Conservation (phyloP, 30 jellyfish, hydroid and myxozoan genomes). For the Mastigias papua region DNA sequence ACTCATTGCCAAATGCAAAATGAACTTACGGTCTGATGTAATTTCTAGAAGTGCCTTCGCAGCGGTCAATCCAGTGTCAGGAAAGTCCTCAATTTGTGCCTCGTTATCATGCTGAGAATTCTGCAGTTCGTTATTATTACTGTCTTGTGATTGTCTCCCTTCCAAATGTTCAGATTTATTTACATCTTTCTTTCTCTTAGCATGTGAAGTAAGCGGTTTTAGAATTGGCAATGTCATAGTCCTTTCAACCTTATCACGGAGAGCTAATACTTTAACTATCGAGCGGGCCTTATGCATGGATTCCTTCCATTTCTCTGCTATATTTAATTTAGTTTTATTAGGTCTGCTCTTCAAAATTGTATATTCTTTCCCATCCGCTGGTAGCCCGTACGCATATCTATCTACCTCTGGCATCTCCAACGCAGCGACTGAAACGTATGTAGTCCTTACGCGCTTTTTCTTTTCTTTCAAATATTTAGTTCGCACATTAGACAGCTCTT, state of each 20-base stretch:
- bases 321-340: constrained; percentile 13
- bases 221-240: constrained; percentile 56
- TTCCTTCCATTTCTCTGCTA: constrained; percentile 55
- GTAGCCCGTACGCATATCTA: constrained; percentile 79
- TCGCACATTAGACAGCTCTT: constrained; percentile 60
- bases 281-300: constrained; percentile 59
- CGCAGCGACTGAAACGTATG: constrained; percentile 74
- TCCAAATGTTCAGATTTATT: background rate
- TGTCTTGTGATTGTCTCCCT: background rate
- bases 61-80: background rate
- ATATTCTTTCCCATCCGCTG: constrained; percentile 77
- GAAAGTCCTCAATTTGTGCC: background rate
- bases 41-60: background rate
- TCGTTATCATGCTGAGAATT: background rate
- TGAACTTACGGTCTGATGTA: constrained; percentile 23
- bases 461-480: constrained; percentile 59
- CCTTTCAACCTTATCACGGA: constrained; percentile 28
- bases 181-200: constrained; percentile 7
- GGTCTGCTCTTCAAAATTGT: constrained; percentile 15
- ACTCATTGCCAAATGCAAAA: background rate
- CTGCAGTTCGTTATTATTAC: background rate
- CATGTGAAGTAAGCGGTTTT: constrained; percentile 57
- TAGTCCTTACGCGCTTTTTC: constrained; percentile 58
- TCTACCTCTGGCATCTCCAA: constrained; percentile 78
- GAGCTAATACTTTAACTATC: constrained; percentile 38